Conservation (phyloP, 2,797 vertebrate species). For the Leuciscus waleckii region DNA sequence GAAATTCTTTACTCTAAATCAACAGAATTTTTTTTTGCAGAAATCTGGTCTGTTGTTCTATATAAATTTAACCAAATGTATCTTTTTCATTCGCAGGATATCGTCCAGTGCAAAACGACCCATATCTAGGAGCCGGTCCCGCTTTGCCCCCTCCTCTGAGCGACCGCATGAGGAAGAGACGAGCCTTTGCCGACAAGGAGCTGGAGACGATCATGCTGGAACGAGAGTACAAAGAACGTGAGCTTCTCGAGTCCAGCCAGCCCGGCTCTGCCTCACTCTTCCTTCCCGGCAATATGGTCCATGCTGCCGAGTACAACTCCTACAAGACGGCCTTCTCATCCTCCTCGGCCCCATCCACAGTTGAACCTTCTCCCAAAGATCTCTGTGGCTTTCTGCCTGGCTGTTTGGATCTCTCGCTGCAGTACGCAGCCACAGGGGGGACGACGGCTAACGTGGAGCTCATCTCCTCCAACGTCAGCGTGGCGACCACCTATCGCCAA, state of each 20-base stretch:
- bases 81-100: constrained; percentile 81
- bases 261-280: constrained; percentile 81
- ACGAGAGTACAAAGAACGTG: constrained; percentile 95
- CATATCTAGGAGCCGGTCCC: constrained; percentile 82
- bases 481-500: constrained; percentile 94
- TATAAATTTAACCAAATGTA: background rate
- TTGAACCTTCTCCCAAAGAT: constrained; percentile 84
- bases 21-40: background rate
- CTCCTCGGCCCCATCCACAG: constrained; percentile 57
- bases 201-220: constrained; percentile 98
- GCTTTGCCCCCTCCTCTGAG: constrained; percentile 91
- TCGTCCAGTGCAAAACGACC: constrained; percentile 87
- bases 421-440: constrained; percentile 80
- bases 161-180: constrained; percentile 97
- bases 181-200: constrained; percentile 98
- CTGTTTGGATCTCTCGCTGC: constrained; percentile 90
- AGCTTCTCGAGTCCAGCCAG: constrained; percentile 91
- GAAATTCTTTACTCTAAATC: background rate
- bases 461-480: constrained; percentile 95
- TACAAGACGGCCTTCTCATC: constrained; percentile 87
- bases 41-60: background rate
- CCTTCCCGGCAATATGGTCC: constrained; percentile 84
- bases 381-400: constrained; percentile 86
- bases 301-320: constrained; percentile 87
- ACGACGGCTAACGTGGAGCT: constrained; percentile 89